Evolutionary conservation across 92 coral and sea anemone genomes (phyloP).

Genomic region (Palythoa grandis): DNA sequence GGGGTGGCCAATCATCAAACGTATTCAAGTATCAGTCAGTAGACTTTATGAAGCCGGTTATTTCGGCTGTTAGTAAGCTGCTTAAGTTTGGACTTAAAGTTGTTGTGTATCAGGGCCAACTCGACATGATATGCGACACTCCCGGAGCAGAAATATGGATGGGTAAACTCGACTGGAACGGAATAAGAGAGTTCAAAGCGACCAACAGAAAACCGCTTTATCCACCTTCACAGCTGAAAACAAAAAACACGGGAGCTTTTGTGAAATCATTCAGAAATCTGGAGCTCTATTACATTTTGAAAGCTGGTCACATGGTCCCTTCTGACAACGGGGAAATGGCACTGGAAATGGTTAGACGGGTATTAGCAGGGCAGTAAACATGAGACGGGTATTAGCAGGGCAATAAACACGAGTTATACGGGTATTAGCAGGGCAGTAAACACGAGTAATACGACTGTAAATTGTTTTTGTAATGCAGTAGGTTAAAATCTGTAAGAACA

Average conservation of each 20-base stretch:
- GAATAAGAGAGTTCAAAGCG: constrained; percentile 54
- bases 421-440: too few species aligned
- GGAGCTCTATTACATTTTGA: constrained; percentile 73
- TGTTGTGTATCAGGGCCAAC: constrained; percentile 21
- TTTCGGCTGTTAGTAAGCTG: constrained; percentile 79
- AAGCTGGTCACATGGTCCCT: too few species aligned
- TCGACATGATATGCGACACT: too few species aligned
- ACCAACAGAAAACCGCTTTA: constrained; percentile 73
- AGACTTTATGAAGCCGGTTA: constrained; percentile 93
- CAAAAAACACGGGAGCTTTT: constrained; percentile 90
- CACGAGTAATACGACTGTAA: too few species aligned
- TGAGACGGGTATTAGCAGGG: too few species aligned
- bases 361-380: too few species aligned
- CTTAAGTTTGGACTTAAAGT: constrained; percentile 70
- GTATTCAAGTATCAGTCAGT: constrained; percentile 74
- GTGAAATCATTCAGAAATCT: constrained; percentile 77
- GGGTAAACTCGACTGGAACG: constrained; percentile 80
- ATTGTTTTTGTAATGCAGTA: too few species aligned
- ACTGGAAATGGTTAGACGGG: too few species aligned
- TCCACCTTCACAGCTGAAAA: constrained; percentile 77
- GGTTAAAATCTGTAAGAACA: too few species aligned
- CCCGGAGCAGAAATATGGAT: constrained; percentile 61
- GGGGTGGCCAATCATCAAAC: constrained; percentile 51
- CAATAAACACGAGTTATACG: too few species aligned
- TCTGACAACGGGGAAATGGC: too few species aligned